These are phyloP conservation scores for Apocrypta bakeri DNA, from an alignment of 1,140 invertebrate species.

Conservation along the genomic window DNA sequence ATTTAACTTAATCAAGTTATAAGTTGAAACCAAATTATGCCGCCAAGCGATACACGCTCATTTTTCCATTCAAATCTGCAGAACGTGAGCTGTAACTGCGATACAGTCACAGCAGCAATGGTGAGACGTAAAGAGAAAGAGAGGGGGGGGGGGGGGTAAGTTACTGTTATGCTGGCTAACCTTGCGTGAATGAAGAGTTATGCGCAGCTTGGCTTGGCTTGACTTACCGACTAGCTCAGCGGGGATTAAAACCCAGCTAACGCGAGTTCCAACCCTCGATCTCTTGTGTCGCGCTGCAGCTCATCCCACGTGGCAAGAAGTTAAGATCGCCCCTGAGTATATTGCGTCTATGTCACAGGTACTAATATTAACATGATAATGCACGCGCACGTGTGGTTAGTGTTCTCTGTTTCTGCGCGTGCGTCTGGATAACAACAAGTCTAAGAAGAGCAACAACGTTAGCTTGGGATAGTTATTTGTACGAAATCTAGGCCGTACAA, in stretches of 20 bases:
- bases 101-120: constrained; percentile 46
- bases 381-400: neutral
- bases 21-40: no score
- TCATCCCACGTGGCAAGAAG: no score
- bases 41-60: no score
- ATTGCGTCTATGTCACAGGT: neutral
- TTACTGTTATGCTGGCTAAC: constrained; percentile 54
- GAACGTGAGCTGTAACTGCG: constrained; percentile 40
- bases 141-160: constrained; percentile 34
- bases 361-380: neutral
- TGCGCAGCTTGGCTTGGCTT: constrained; percentile 41
- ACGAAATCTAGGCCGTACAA: neutral
- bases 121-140: no score
- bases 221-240: constrained; percentile 55
- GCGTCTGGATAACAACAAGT: no score
- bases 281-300: neutral
- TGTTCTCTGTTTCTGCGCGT: neutral
- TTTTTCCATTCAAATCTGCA: no score
- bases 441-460: no score
- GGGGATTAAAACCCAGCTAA: constrained; percentile 56
- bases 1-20: no score
- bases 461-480: no score
- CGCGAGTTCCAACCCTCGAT: constrained; percentile 29
- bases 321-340: neutral
- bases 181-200: constrained; percentile 57